phyloP scores from a whole-genome alignment of 30 jellyfish, hydroid and myxozoan genomes.

The Nemopilema nomurai region DNA sequence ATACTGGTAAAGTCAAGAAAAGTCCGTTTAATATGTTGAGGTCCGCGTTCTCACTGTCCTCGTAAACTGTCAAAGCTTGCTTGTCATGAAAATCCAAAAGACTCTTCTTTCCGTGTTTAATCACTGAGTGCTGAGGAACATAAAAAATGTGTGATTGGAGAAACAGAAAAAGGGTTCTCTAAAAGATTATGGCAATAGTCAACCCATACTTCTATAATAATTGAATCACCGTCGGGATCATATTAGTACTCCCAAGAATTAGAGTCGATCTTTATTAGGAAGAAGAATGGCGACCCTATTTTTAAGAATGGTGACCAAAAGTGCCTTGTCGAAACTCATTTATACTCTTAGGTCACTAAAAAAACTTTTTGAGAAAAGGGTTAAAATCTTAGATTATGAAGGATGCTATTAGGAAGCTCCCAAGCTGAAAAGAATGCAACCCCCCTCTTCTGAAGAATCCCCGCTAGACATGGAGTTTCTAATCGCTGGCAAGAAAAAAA shows the following conservation, averaged over 20 bases:
- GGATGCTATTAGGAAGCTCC: too few species aligned
- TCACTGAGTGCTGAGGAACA: slow-evolving; percentile 40
- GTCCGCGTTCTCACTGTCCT: slow-evolving; percentile 64
- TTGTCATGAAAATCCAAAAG: slow-evolving; percentile 39
- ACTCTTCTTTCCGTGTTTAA: slow-evolving; percentile 44
- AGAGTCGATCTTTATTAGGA: too few species aligned
- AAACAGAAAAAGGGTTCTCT: not conserved
- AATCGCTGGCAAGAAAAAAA: not conserved
- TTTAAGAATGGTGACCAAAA: too few species aligned
- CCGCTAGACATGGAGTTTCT: not conserved
- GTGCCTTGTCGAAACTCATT: too few species aligned
- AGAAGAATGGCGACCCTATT: too few species aligned
- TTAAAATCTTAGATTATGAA: too few species aligned
- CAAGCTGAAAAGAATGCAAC: too few species aligned
- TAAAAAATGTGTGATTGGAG: not conserved
- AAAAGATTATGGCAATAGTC: not conserved
- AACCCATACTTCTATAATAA: not conserved
- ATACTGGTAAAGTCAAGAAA: slow-evolving; percentile 54
- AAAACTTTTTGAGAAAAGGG: too few species aligned
- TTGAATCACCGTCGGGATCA: too few species aligned
- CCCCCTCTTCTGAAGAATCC: not conserved
- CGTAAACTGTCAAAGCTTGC: not conserved
- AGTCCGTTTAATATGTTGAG: slow-evolving; percentile 42
- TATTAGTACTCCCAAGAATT: too few species aligned
- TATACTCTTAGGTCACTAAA: too few species aligned